phyloP scores from a whole-genome alignment of 2,113 vertebrate genomes.

The Azemiops feae region DNA sequence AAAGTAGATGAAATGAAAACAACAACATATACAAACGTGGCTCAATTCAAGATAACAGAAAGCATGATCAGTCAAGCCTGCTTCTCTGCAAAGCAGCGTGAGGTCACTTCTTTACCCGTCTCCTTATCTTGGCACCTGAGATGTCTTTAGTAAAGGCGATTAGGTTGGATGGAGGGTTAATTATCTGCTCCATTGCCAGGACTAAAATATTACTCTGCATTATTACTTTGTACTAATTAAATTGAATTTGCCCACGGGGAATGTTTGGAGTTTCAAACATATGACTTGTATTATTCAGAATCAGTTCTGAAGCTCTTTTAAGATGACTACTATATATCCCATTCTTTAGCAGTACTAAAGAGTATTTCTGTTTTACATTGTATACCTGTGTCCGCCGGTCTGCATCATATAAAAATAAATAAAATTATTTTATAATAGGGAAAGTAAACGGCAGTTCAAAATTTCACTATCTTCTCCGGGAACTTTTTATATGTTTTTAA shows the following conservation, averaged over 20 bases:
- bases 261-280: background rate
- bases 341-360: background rate
- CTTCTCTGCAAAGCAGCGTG: background rate
- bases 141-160: background rate
- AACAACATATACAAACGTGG: background rate
- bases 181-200: background rate
- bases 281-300: background rate
- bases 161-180: background rate
- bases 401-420: background rate
- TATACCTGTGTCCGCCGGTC: background rate
- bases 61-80: background rate
- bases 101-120: background rate
- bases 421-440: background rate
- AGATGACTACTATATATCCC: background rate
- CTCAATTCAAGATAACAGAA: background rate
- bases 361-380: background rate
- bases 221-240: background rate
- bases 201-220: background rate
- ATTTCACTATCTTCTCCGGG: background rate
- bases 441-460: background rate
- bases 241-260: background rate
- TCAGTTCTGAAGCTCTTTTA: background rate
- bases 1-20: background rate
- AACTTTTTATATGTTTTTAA: background rate
- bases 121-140: slow-evolving; percentile 2